These are phyloP conservation scores for Metaphire vulgaris DNA, from an alignment of 1,140 invertebrate species.

Conservation along the genomic window DNA sequence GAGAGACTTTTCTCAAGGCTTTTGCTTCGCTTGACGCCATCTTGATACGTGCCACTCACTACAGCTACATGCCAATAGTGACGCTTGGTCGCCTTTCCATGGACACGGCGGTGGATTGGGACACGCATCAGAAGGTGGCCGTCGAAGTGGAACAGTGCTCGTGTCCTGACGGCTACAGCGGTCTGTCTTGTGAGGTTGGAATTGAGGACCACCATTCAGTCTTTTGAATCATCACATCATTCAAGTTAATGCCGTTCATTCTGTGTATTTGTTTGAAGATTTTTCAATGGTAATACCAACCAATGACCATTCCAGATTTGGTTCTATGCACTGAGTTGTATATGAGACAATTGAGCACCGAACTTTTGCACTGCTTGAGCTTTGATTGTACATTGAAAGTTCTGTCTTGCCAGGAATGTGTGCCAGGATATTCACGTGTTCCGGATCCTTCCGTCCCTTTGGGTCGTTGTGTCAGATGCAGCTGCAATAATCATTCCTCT, in stretches of 20 bases:
- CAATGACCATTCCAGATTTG: too few relatives aligned
- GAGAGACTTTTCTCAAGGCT: slow-evolving; percentile 19
- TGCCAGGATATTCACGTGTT: slow-evolving; percentile 28
- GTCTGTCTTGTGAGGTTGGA: slow-evolving; percentile 63
- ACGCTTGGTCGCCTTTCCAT: slow-evolving; percentile 44
- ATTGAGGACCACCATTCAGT: too few relatives aligned
- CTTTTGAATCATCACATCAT: too few relatives aligned
- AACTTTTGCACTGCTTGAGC: too few relatives aligned
- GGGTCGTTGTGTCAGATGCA: slow-evolving; percentile 21
- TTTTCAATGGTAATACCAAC: too few relatives aligned
- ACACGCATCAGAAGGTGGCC: not conserved
- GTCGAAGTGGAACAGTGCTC: slow-evolving; percentile 63
- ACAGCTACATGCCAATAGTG: slow-evolving; percentile 5
- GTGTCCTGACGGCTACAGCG: slow-evolving; percentile 76
- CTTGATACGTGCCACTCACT: slow-evolving; percentile 19
- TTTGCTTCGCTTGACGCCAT: slow-evolving; percentile 21
- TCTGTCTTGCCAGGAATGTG: not conserved
- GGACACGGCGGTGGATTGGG: slow-evolving; percentile 41
- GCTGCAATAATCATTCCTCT: not conserved
- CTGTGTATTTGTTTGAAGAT: too few relatives aligned
- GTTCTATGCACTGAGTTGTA: too few relatives aligned
- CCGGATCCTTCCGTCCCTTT: slow-evolving; percentile 33
- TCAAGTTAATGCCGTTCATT: too few relatives aligned
- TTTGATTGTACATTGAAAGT: too few relatives aligned
- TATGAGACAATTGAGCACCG: too few relatives aligned